These are phyloP conservation scores for Oostethus manadensis DNA, from an alignment of 2,113 vertebrate species.

Conservation along the genomic window DNA sequence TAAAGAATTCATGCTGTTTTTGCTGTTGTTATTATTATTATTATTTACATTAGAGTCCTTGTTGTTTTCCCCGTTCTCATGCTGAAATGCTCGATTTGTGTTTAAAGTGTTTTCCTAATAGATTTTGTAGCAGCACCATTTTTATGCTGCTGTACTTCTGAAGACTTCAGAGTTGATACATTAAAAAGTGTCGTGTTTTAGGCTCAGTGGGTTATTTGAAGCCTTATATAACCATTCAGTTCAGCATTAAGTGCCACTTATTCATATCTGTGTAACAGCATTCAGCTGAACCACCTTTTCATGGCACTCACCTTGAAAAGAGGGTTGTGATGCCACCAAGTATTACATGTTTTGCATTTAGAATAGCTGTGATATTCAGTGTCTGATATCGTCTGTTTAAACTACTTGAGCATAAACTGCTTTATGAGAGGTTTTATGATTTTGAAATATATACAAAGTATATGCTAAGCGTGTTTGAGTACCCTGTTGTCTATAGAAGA, in stretches of 20 bases:
- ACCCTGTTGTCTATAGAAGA: too few relatives aligned
- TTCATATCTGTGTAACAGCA: slow-evolving; percentile 50
- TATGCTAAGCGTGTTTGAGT: too few relatives aligned
- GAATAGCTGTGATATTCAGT: slow-evolving; percentile 33
- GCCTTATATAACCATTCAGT: slow-evolving; percentile 57
- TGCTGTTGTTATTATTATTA: too few relatives aligned
- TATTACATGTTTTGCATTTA: slow-evolving; percentile 23
- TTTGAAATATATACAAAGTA: too few relatives aligned
- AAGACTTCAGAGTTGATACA: slow-evolving; percentile 12
- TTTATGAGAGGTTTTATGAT: too few relatives aligned
- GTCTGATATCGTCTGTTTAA: too few relatives aligned
- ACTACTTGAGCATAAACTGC: too few relatives aligned
- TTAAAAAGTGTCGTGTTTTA: slow-evolving; percentile 25
- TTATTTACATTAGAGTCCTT: too few relatives aligned
- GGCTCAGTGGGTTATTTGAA: slow-evolving; percentile 37
- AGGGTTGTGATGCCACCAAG: slow-evolving; percentile 29
- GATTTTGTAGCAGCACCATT: neutral
- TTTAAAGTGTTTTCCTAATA: neutral
- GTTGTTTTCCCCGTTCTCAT: too few relatives aligned
- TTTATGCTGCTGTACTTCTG: slow-evolving; percentile 5
- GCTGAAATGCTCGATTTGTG: neutral
- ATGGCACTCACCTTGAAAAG: slow-evolving; percentile 32
- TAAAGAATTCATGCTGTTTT: too few relatives aligned
- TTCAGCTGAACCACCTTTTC: slow-evolving; percentile 58
- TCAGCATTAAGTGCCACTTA: slow-evolving; percentile 70